Percentiles rank a stretch among this genome's conserved stretches.
Evolutionary conservation across 2,888 invertebrate species (phyloP).

Genomic region (Lysandra bellargus): DNA sequence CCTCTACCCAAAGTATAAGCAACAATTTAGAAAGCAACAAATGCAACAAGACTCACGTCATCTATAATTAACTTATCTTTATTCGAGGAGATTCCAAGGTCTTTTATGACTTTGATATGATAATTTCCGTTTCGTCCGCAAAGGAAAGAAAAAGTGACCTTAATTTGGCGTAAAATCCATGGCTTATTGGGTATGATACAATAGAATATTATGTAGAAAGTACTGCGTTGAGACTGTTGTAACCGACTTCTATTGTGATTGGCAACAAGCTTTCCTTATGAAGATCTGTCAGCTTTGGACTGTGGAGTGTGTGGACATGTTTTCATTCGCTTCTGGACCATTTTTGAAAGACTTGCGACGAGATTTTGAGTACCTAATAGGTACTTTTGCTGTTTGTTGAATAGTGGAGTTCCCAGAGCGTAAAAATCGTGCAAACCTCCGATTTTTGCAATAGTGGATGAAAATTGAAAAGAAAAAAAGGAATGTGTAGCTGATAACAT

Average conservation of each 20-base stretch:
- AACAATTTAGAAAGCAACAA: neutral
- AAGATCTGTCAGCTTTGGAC: neutral
- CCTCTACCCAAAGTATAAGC: too few species aligned
- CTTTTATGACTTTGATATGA: constrained; percentile 7
- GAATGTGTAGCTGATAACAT: too few species aligned
- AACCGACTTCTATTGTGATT: neutral
- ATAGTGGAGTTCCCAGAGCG: too few species aligned
- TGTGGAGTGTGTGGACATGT: neutral
- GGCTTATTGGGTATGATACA: constrained; percentile 20
- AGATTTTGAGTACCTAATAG: too few species aligned
- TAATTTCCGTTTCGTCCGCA: neutral
- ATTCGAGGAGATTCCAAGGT: neutral
- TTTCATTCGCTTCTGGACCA: neutral
- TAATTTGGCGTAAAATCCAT: constrained; percentile 18
- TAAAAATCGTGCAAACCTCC: too few species aligned
- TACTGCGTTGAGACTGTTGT: neutral
- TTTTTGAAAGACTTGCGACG: neutral
- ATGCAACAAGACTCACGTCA: neutral
- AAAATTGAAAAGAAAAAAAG: too few species aligned
- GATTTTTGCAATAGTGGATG: too few species aligned
- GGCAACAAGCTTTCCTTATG: neutral
- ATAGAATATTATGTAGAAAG: constrained; percentile 29
- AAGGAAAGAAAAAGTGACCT: constrained; percentile 20
- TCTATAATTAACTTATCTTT: neutral
- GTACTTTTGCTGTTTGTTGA: too few species aligned